Conservation (phyloP, 2,797 vertebrate genomes). For the Forpus xanthops region DNA sequence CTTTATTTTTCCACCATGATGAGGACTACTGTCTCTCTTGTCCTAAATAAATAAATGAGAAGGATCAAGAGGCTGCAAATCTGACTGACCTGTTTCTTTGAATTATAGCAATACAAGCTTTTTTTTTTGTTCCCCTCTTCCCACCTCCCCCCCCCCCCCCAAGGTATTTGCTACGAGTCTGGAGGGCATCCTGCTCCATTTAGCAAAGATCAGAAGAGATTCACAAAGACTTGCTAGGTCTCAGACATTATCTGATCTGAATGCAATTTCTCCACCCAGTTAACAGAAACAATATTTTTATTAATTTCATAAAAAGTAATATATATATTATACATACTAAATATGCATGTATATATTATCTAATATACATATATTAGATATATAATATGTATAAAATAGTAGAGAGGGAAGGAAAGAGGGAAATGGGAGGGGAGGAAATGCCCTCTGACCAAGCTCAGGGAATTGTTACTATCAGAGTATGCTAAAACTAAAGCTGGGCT, state of each 20-base stretch:
- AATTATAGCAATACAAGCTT: not conserved
- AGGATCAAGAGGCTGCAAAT: not conserved
- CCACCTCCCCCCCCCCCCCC: accelerated
- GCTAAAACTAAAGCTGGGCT: constrained; percentile 17
- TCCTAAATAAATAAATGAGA: not conserved
- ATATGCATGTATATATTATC: no score
- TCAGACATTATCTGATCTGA: constrained; percentile 50
- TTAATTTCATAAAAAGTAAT: constrained; percentile 15
- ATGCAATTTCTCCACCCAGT: constrained; percentile 48
- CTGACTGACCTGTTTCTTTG: not conserved
- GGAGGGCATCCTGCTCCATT: not conserved
- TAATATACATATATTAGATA: no score
- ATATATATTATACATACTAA: no score
- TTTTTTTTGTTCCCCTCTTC: not conserved
- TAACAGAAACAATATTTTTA: constrained; percentile 49
- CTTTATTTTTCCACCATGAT: not conserved
- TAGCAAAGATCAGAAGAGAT: constrained; percentile 30
- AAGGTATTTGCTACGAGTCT: not conserved
- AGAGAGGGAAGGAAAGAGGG: not conserved
- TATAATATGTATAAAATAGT: no score
- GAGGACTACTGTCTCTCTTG: not conserved
- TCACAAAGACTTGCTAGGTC: constrained; percentile 4
- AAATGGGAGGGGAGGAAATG: constrained; percentile 12
- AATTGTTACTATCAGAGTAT: constrained; percentile 5
- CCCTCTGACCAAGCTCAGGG: constrained; percentile 36